A percentile compares a stretch with the other conserved stretches of the same genome.
phyloP scores from a whole-genome alignment of 2,113 vertebrate species.

The Mustelus asterias region DNA sequence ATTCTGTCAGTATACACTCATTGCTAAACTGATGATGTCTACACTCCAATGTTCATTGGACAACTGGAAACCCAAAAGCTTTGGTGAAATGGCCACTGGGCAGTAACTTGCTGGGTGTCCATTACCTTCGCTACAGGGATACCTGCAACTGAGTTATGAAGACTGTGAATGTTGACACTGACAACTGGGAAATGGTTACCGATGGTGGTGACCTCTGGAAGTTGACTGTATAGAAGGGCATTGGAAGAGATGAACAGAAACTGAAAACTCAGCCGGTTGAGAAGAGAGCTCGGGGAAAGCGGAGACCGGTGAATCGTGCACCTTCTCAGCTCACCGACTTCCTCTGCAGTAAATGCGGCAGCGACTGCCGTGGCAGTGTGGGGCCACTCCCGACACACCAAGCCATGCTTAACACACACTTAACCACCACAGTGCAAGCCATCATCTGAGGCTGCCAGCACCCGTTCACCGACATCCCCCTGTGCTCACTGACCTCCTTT shows the following conservation, averaged over 20 bases:
- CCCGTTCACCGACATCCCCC: background rate
- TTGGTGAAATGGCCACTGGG: no score
- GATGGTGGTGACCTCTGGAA: background rate
- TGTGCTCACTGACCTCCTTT: background rate
- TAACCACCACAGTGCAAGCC: no score
- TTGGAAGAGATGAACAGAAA: background rate
- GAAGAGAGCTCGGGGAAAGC: background rate
- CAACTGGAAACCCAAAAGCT: no score
- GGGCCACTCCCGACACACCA: no score
- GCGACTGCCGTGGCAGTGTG: no score
- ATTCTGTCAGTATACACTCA: no score
- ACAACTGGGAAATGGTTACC: background rate
- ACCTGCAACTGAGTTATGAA: background rate
- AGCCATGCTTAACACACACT: background rate
- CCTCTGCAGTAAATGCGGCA: background rate
- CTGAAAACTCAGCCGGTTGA: background rate
- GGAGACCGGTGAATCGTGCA: background rate
- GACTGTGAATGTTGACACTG: background rate
- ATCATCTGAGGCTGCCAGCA: background rate
- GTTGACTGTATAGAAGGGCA: background rate
- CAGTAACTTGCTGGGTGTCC: no score
- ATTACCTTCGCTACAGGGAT: no score
- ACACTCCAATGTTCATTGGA: no score
- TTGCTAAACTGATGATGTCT: no score
- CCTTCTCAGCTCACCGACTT: background rate